A percentile compares a stretch with the other conserved stretches of the same genome.
Evolutionary conservation across 2,888 invertebrate genomes (phyloP).

Genomic region (Eucriotettix oculatus): DNA sequence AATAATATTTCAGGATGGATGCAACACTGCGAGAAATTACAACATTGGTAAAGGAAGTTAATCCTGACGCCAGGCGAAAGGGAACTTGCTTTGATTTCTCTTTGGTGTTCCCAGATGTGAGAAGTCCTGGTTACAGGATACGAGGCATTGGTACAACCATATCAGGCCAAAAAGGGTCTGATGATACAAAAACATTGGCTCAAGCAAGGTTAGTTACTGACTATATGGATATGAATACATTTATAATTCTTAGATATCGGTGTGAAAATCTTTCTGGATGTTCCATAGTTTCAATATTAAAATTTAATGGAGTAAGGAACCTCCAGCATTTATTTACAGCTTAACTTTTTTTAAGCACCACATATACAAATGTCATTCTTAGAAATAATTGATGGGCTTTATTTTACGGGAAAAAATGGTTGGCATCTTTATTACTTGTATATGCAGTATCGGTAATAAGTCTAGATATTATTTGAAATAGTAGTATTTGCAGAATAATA

Average conservation of each 20-base stretch:
- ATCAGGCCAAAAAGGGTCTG: conserved; percentile 80
- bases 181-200: conserved; percentile 82
- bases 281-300: too few species aligned
- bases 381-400: too few species aligned
- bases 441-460: too few species aligned
- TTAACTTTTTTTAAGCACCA: too few species aligned
- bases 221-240: neutral
- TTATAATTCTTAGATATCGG: neutral
- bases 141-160: conserved; percentile 90
- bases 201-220: conserved; percentile 35
- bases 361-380: too few species aligned
- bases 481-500: too few species aligned
- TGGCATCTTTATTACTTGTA: too few species aligned
- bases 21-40: conserved; percentile 92
- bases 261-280: too few species aligned
- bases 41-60: conserved; percentile 94
- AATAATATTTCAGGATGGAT: conserved; percentile 42
- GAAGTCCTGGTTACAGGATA: conserved; percentile 65
- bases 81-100: conserved; percentile 97
- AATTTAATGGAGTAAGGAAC: too few species aligned
- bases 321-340: too few species aligned
- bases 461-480: too few species aligned
- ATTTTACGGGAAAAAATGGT: too few species aligned
- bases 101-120: conserved; percentile 59
- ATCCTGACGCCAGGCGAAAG: conserved; percentile 86